Base-by-base conservation (phyloP, 2,113 vertebrate genomes). In the Paratilapia polleni region DNA sequence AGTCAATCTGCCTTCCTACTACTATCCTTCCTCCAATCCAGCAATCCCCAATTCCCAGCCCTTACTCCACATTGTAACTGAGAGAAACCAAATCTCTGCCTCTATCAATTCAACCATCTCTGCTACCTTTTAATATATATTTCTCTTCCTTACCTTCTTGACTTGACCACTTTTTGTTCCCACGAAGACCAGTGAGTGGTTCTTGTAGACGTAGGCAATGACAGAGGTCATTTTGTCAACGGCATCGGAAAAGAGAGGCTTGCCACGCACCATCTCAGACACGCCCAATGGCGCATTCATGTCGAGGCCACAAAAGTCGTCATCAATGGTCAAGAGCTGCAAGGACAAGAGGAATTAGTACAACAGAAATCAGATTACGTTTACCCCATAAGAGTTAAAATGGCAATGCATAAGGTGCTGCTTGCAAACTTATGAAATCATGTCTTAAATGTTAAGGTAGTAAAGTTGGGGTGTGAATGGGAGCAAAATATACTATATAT, bases 201-300 rank as follows among this genome's bases (percentile, higher is more conserved):
- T 98, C 96, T 99, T 99, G 95, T 99, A 99, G 94, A 99, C 97
- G 0, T 99, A 99, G 2, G 97, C 98, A 0, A 98, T 98, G 88
- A 99, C 97, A 0, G 98, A 98, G 2, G 97, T 98, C 98, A 99
- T 98, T 89, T 98, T 97, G 94, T 99, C 98, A 4, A 94, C 83
- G 38, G 97, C 97, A 70, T 99, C 98, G 0, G 98, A 97, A 94
- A 98, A 98, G 86, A 99, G 96, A 0, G 98, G 97, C 73, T 97
- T 96, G 15, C 98, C 98, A 4, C 95, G 95, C 11, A 99, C 97
- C 98, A 99, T 99, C 94, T 98, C 97, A 0, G 98, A 99, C 84
- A 99, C 98, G 8, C 98, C 98, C 93, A 99, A 86, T 0, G 98
- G 98, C 4, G 98, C 98, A 2, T 99, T 99, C 98, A 99, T 99